Percentiles rank a stretch among this genome's conserved stretches.
Evolutionary conservation across 2,888 invertebrate species (phyloP).

Genomic region (Philonicus albiceps): DNA sequence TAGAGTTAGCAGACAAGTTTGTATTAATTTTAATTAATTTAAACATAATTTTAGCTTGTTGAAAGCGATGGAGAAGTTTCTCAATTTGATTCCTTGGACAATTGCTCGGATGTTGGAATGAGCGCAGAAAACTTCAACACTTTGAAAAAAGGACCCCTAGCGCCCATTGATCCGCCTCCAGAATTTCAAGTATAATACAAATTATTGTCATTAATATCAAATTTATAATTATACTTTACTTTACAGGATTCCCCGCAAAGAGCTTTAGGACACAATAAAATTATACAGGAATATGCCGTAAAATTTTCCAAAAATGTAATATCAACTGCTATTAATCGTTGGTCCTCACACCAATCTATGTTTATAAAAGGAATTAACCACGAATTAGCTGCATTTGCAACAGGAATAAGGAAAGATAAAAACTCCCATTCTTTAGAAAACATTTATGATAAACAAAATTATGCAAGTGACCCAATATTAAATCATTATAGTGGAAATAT

Average conservation of each 20-base stretch:
- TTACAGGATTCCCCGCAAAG: conserved; percentile 61
- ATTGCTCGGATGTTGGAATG: conserved; percentile 76
- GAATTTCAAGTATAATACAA: conserved; percentile 71
- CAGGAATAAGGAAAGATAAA: not conserved
- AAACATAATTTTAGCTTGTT: conserved; percentile 67
- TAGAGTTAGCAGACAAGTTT: not conserved
- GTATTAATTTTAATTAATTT: not conserved
- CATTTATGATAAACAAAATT: conserved; percentile 57
- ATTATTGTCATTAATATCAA: conserved; percentile 57
- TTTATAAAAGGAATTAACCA: conserved; percentile 40
- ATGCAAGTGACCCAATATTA: conserved; percentile 62
- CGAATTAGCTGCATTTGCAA: not conserved
- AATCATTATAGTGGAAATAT: conserved; percentile 61
- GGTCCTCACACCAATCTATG: conserved; percentile 61
- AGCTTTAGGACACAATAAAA: conserved; percentile 57
- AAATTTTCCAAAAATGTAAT: conserved; percentile 50
- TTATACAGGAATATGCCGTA: conserved; percentile 50
- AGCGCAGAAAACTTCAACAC: conserved; percentile 84
- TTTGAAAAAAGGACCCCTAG: conserved; percentile 79
- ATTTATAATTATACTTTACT: not conserved
- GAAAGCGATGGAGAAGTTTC: conserved; percentile 85
- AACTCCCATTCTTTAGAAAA: not conserved
- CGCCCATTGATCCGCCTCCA: conserved; percentile 81
- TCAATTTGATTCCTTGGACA: conserved; percentile 80
- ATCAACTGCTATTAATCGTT: conserved; percentile 54